Conservation (phyloP, 2,888 invertebrate species). For the Halictus quadricinctus region DNA sequence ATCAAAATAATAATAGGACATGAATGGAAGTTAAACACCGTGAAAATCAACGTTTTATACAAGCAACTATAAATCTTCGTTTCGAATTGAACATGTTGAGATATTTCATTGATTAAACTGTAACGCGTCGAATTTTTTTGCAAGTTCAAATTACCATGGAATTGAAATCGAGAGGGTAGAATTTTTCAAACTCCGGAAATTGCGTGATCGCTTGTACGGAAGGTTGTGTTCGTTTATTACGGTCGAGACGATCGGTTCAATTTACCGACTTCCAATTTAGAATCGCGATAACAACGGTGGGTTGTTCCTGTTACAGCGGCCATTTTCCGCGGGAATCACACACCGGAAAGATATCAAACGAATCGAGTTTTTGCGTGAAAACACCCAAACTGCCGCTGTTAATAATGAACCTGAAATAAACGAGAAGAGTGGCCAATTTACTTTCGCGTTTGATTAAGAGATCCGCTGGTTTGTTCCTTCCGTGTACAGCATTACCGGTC, state of each 20-base stretch:
- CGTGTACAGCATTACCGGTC: background rate
- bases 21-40: background rate
- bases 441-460: conserved; percentile 51
- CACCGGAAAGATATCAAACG: conserved; percentile 28
- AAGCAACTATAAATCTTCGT: background rate
- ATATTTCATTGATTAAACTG: background rate
- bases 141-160: background rate
- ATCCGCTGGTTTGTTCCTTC: conserved; percentile 39
- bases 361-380: conserved; percentile 39
- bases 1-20: background rate
- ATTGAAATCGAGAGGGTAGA: background rate
- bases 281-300: background rate
- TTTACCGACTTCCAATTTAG: conserved; percentile 25
- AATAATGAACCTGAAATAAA: conserved; percentile 43
- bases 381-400: conserved; percentile 31
- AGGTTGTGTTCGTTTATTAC: conserved; percentile 1
- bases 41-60: background rate
- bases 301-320: background rate
- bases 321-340: background rate
- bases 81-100: background rate
- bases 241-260: conserved; percentile 9
- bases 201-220: background rate
- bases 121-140: background rate
- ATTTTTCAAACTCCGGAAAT: conserved; percentile 9
- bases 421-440: conserved; percentile 32